phyloP scores from a whole-genome alignment of 2,113 vertebrate genomes.

The Osmerus mordax region DNA sequence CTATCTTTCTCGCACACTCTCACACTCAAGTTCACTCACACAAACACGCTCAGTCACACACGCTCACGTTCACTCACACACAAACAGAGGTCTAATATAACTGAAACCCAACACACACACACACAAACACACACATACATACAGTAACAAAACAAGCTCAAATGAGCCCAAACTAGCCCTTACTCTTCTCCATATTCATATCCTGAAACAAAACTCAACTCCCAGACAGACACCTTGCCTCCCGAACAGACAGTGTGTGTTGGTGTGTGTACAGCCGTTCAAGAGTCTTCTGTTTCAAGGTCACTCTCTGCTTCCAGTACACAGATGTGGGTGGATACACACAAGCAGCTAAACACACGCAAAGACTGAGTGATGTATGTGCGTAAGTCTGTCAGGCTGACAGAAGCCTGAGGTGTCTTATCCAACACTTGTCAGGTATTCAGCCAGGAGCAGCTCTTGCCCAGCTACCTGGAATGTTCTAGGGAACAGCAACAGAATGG shows the following conservation, averaged over 20 bases:
- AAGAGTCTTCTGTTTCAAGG: neutral
- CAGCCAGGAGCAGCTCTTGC: neutral
- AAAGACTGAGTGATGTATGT: neutral
- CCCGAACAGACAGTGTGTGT: constrained; percentile 10
- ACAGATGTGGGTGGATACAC: neutral
- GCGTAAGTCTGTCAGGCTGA: neutral
- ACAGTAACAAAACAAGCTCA: neutral
- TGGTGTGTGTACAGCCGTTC: neutral
- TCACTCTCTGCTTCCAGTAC: neutral
- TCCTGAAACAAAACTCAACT: constrained; percentile 23
- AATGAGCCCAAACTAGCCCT: neutral
- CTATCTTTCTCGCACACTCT: neutral
- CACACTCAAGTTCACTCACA: neutral
- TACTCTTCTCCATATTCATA: neutral
- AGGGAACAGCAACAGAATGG: constrained; percentile 37
- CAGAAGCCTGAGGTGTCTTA: neutral
- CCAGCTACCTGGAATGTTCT: neutral
- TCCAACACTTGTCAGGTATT: neutral
- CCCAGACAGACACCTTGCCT: neutral
- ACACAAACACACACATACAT: neutral
- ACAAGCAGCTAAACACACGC: neutral
- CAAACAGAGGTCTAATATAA: neutral
- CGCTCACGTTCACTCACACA: neutral
- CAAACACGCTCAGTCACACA: constrained; percentile 9
- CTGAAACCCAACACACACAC: neutral